These are phyloP conservation scores for Synergus itoensis DNA, from an alignment of 2,888 invertebrate genomes.

Conservation along the genomic window DNA sequence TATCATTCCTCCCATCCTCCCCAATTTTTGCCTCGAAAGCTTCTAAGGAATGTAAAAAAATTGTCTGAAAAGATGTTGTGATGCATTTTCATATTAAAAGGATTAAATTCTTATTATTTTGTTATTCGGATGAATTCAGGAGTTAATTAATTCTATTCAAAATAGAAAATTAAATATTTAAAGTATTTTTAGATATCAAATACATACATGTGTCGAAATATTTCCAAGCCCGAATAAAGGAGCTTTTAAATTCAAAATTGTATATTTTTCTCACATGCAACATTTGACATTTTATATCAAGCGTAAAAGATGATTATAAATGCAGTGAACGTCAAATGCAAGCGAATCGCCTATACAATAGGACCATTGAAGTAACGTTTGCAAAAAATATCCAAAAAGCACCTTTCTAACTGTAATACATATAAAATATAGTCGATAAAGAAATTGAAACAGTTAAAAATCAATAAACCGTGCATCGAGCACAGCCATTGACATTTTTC, in stretches of 20 bases:
- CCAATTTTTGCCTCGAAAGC: constrained; percentile 4
- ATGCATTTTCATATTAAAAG: not conserved
- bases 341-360: not conserved
- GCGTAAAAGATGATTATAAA: not conserved
- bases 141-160: too few species aligned
- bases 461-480: constrained; percentile 19
- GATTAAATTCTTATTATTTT: not conserved
- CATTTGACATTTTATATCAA: not conserved
- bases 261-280: not conserved
- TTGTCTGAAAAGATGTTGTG: not conserved
- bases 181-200: not conserved
- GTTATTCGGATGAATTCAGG: not conserved
- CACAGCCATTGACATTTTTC: constrained; percentile 24
- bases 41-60: not conserved
- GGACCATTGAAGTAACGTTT: not conserved
- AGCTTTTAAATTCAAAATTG: not conserved
- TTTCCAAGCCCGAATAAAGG: not conserved
- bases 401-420: not conserved
- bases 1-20: not conserved
- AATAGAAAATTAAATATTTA: not conserved
- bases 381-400: not conserved
- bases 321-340: not conserved
- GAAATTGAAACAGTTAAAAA: not conserved
- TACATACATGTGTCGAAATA: not conserved
- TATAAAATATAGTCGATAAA: not conserved